Base-by-base conservation (phyloP, 2,888 invertebrate genomes). In the Scaptomyza flava region DNA sequence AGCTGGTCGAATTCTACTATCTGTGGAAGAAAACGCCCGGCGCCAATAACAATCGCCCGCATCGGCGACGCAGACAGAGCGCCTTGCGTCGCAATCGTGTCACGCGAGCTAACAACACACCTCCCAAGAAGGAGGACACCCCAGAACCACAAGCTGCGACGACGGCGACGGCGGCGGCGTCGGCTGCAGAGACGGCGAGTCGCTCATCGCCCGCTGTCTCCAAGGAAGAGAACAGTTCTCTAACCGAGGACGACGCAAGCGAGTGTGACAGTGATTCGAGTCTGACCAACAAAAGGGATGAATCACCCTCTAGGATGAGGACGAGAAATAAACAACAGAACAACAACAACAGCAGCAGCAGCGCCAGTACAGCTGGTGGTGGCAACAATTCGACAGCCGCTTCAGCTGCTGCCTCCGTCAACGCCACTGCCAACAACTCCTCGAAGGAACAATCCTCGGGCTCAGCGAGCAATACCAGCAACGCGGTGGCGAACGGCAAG, bases 1-100 rank as follows among this genome's bases (percentile, higher is more conserved):
- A 99, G 92, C 93, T 99, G 90, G 98, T 99, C 58, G 98, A 99
- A 92, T 99, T 98, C 93, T 99, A 99, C 93, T 99, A 99, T 93
- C 94, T 98, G 90, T 99, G 99, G 99, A 99, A 99, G 93, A 99
- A 99, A 93, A 98, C 99, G 41, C 98, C 99, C 20, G 98, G 98
- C 88, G 99, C 99, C 71, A 97, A 98, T 92, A 98, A 97, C 91
- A 98, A 98, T 92, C 95, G 99, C 81, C 98, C 98, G 30, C 98
- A 98, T 91, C 94, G 98, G 77, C 94, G 98, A 90, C 94, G 98
- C 75, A 94, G 98, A 56, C 97, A 96, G 91, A 96, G 96, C 82
- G 97, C 97, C 53, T 93, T 98, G 85, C 94, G 98, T 80, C 94
- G 98, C 88, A 97, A 97, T 78, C 94, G 97, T 77, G 97, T 97